Conservation (phyloP, 2,888 invertebrate genomes). For the Monoplex corrugatus region DNA sequence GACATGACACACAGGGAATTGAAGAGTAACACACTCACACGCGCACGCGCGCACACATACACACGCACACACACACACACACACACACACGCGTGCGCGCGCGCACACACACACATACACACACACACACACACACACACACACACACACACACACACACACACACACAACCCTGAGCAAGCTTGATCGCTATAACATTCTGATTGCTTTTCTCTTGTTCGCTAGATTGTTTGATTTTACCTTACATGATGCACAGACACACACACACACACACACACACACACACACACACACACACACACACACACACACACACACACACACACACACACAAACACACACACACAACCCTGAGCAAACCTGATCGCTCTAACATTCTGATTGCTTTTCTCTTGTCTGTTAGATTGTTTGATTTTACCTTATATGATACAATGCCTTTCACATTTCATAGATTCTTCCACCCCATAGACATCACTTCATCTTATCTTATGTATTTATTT, state of each 20-base stretch:
- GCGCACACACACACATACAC: background rate
- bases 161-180: background rate
- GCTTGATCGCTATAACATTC: background rate
- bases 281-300: background rate
- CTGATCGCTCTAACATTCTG: no score
- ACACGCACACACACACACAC: no score
- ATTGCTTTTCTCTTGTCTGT: no score
- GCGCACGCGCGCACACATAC: no score
- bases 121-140: conserved; percentile 6
- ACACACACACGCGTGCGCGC: background rate
- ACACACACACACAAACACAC: background rate
- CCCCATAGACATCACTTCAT: no score
- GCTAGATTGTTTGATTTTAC: background rate
- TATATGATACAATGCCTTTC: no score
- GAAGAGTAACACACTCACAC: background rate
- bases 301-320: background rate
- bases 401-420: no score
- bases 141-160: conserved; percentile 22
- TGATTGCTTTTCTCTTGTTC: background rate
- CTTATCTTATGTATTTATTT: no score
- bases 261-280: conserved; percentile 9
- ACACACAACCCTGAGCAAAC: background rate
- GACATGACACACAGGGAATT: background rate
- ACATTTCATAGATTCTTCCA: no score
- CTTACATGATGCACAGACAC: background rate